Base-by-base conservation (phyloP, 2,797 vertebrate genomes). In the Darevskia mixta region DNA sequence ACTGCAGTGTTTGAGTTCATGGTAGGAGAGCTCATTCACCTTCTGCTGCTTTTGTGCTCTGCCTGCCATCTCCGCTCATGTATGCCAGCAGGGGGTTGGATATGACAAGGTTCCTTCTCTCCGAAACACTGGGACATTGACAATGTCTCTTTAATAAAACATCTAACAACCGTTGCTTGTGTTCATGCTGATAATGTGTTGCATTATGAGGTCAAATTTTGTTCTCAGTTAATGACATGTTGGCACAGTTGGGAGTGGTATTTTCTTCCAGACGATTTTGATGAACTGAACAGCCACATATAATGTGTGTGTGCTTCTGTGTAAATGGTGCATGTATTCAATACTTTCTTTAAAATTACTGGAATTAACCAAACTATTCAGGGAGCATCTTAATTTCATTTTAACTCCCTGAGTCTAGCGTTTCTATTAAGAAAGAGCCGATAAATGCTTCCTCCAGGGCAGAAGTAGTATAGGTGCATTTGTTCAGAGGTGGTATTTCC, bases 191-290 rank as follows among this genome's bases (percentile, higher is more conserved):
- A 41, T 79, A 87, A 49, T n/a, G 35, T 77, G 35, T 73, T 87
- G 87, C 75, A 78, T n/a, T 87, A 1, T 43, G 75, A 81, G 8
- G 20, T 82, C 86, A 87, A 71, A 27, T 43, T 88, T 90, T 86
- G 18, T 38, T 13, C 2, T 79, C 17, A 38, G 1, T 20, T 79
- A 67, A 35, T 75, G 83, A 49, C 11, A 45, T 11, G 9, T 11
- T 67, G 61, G 41, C 69, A 79, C 79, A 77, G 72, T 76, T 66
- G 58, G 79, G 13, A 79, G 3, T 71, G 13, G 82, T 80, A 23
- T 83, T 81, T 23, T 35, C 8, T 78, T 93, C 43, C 35, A 83
- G 86, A 5, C 75, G 18, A 71, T 0, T 73, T 73, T 88, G 35
- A 38, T 61, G 72, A 79, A 27, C 15, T 18, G 25, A 58, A 78